These are phyloP conservation scores for Cotesia chilonis DNA, from an alignment of 1,140 invertebrate genomes.

Conservation along the genomic window DNA sequence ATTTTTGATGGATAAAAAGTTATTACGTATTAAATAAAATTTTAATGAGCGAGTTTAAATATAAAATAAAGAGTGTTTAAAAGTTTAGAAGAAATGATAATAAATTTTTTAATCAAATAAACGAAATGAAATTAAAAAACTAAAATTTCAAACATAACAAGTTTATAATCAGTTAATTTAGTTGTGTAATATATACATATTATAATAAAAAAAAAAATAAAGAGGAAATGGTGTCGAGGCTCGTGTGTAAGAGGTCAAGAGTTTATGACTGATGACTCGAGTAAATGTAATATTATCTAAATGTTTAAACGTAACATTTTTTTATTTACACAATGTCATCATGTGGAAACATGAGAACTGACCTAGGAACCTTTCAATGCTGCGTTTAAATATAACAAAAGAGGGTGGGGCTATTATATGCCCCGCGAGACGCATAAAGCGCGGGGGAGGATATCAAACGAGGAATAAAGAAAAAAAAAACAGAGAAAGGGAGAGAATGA, in stretches of 20 bases:
- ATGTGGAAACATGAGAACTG: slow-evolving; percentile 15
- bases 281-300: slow-evolving; percentile 10
- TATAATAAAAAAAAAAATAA: slow-evolving; percentile 4
- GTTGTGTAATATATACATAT: not conserved
- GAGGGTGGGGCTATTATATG: not conserved
- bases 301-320: slow-evolving; percentile 1
- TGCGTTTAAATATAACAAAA: not conserved
- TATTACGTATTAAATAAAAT: no score
- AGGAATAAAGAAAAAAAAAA: no score
- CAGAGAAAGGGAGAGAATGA: no score
- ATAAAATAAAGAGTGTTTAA: no score
- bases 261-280: not conserved
- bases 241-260: not conserved
- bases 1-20: no score
- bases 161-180: not conserved
- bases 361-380: slow-evolving; percentile 13
- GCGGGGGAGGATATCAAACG: no score
- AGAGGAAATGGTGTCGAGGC: not conserved
- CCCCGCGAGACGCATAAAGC: no score
- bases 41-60: no score
- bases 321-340: slow-evolving; percentile 15
- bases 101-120: no score
- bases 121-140: no score
- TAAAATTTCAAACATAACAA: not conserved
- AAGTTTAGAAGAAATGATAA: no score